Conservation (phyloP, 2,797 vertebrate genomes). For the Sandelia bainsii region DNA sequence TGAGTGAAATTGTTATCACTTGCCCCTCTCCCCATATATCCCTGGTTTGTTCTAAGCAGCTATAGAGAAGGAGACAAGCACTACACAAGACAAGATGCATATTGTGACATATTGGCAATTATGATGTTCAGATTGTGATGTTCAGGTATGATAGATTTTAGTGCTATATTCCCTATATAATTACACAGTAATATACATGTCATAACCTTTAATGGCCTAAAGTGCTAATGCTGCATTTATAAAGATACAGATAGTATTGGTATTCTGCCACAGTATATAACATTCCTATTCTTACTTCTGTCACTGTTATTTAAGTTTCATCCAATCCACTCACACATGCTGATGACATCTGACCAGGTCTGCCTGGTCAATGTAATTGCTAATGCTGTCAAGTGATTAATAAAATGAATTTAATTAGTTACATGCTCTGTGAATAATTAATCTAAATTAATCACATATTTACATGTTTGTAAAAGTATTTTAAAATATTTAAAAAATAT, state of each 20-base stretch:
- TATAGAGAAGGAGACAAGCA: neutral
- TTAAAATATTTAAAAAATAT: no score
- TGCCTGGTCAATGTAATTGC: no score
- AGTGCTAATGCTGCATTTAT: no score
- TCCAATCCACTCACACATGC: neutral
- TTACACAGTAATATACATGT: neutral
- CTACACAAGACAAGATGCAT: neutral
- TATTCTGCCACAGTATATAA: no score
- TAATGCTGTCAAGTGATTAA: no score
- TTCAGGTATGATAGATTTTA: no score
- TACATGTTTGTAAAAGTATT: no score
- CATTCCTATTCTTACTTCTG: neutral
- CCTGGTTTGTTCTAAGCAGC: neutral
- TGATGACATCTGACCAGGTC: neutral
- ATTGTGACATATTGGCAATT: neutral
- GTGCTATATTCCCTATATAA: neutral
- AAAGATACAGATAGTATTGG: no score
- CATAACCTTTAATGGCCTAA: neutral
- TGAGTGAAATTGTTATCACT: slow-evolving; percentile 20
- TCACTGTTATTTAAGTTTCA: no score
- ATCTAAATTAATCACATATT: no score
- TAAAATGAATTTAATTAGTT: no score
- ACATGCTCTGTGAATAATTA: no score
- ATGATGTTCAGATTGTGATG: neutral
- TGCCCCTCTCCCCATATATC: neutral